Evolutionary conservation across 2,888 invertebrate genomes (phyloP).

Genomic region (Listrodromus nycthemerus): DNA sequence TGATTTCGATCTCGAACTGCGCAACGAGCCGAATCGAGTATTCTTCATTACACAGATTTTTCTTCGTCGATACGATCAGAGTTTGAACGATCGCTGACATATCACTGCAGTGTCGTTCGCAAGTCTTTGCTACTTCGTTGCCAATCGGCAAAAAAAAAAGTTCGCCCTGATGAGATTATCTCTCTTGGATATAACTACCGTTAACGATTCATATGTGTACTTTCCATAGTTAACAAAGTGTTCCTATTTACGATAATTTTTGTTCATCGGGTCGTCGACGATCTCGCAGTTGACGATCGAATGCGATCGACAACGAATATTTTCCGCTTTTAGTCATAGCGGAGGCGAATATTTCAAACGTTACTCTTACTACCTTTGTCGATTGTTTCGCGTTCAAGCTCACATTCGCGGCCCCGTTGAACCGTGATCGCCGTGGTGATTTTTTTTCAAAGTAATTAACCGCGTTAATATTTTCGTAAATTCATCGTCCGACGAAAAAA

Average conservation of each 20-base stretch:
- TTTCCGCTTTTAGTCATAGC: conserved; percentile 66
- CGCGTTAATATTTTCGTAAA: not conserved
- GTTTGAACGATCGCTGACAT: no score
- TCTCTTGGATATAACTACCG: conserved; percentile 2
- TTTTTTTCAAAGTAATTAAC: no score
- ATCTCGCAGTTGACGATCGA: conserved; percentile 38
- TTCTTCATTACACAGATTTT: conserved; percentile 15
- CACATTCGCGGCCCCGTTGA: not conserved
- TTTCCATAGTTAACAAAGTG: conserved; percentile 53
- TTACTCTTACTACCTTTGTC: conserved; percentile 19
- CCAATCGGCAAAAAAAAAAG: conserved; percentile 20
- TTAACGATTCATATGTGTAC: conserved; percentile 46
- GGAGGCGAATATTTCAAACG: conserved; percentile 32
- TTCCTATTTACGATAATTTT: conserved; percentile 70
- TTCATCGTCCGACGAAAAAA: not conserved
- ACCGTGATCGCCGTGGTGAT: not conserved
- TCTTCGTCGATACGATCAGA: not conserved
- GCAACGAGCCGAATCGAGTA: conserved; percentile 4
- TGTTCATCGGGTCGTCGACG: conserved; percentile 12
- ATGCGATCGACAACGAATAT: not conserved
- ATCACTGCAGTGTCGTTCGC: not conserved
- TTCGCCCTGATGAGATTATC: conserved; percentile 6
- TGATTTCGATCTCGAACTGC: not conserved
- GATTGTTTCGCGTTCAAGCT: conserved; percentile 38
- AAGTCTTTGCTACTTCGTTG: conserved; percentile 4